Conservation (phyloP, 2,113 vertebrate species). For the Odocoileus virginianus region DNA sequence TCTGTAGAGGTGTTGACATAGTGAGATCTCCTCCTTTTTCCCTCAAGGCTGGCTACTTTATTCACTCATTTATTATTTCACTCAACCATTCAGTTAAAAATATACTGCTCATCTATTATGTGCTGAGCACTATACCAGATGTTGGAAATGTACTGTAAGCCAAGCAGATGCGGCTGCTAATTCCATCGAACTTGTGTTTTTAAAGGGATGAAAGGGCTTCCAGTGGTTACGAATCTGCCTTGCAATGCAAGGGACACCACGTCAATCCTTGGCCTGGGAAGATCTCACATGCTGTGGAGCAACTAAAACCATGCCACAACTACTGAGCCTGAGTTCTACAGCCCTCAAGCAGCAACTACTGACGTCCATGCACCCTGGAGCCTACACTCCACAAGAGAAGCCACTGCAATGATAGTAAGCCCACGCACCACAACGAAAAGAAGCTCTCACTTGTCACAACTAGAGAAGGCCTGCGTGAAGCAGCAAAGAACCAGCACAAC, state of each 20-base stretch:
- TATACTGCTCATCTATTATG: too few relatives aligned
- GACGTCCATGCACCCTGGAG: neutral
- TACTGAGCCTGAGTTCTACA: neutral
- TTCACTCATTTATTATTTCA: neutral
- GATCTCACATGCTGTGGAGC: neutral
- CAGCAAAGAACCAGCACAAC: neutral
- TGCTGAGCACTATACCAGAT: neutral
- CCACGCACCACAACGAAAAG: neutral
- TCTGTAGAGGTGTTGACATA: accelerated
- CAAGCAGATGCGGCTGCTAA: neutral
- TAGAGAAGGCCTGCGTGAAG: neutral
- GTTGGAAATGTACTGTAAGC: neutral
- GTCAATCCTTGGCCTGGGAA: neutral
- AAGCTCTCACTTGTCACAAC: neutral
- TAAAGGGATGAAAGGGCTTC: neutral
- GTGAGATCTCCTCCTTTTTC: neutral
- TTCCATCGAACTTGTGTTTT: neutral
- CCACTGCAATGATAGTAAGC: neutral
- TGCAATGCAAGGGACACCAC: neutral
- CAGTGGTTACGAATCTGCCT: neutral
- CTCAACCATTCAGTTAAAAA: neutral
- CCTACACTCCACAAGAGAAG: neutral
- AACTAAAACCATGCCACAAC: neutral
- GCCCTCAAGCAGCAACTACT: neutral
- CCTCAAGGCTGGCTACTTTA: neutral